These are phyloP conservation scores for Oeneis ivallda DNA, from an alignment of 2,888 invertebrate species.

Conservation along the genomic window DNA sequence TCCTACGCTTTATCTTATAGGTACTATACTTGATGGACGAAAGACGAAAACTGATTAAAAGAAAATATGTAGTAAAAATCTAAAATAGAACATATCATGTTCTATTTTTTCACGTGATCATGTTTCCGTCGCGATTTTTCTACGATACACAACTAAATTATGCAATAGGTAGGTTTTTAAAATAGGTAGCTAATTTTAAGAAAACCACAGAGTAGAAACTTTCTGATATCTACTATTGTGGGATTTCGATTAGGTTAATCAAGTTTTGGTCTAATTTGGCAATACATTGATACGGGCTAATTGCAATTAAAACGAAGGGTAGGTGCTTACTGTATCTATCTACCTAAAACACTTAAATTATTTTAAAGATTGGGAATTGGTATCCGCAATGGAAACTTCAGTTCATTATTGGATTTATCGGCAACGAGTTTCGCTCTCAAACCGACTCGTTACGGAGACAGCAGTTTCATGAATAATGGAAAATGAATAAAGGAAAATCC, in stretches of 20 bases:
- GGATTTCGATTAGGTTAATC: not conserved
- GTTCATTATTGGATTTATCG: conserved; percentile 64
- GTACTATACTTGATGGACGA: too few species aligned
- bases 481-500: conserved; percentile 67
- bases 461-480: conserved; percentile 76
- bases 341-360: conserved; percentile 25
- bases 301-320: conserved; percentile 23
- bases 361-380: conserved; percentile 34
- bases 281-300: conserved; percentile 17
- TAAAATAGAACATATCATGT: too few species aligned
- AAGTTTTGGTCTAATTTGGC: not conserved
- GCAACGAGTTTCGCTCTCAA: conserved; percentile 64
- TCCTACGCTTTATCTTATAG: too few species aligned
- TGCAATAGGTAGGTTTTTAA: too few species aligned
- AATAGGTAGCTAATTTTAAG: not conserved
- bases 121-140: too few species aligned
- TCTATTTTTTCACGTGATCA: too few species aligned
- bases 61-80: too few species aligned
- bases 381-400: conserved; percentile 45
- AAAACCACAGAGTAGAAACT: not conserved
- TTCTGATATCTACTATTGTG: not conserved
- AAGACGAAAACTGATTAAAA: too few species aligned
- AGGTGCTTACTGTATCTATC: not conserved
- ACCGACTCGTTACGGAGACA: conserved; percentile 74
- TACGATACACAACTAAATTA: too few species aligned